Evolutionary conservation across 2,113 vertebrate genomes (phyloP), one percentile per base, ranked within the genome.

Genomic region (Catharus fuscescens): DNA sequence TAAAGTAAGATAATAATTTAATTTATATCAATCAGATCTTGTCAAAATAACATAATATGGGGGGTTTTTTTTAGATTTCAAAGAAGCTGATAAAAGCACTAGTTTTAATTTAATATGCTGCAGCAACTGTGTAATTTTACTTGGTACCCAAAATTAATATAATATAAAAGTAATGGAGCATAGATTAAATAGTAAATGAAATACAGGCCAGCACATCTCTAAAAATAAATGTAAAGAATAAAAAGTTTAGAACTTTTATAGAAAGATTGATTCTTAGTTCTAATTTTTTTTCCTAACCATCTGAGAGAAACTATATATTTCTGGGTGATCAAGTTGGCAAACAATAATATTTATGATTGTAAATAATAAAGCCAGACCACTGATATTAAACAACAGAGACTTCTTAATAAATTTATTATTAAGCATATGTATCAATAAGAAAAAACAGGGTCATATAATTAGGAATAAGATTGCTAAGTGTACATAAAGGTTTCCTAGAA

Each of bases 1-100:
- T 80, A 47, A 95, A 90, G 79, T 65, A 92, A 9, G 59, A 87
- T 95, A 93, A 95, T 95, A 92, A 95, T 95, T 92, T 90, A 95
- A 94, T 95, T 94, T 12, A 80, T 95, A 91, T 87, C 50, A 93
- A 73, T 82, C 74, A 83, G 54, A 88, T 70, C 52, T 90, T 94
- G 81, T 94, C 84, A 95, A 94, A 96, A 92, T 94, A 95, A 59
- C 32, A 38, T 90, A 93, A 88, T 76, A 90, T 14, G 9, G 16
- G 20, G 7, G 3, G 0, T 0, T 5, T 45, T 82, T 73, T 80
- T 78, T 44, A 72, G 48, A 47, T 80, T 78, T 89, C 66, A 13
- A 77, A 77, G 74, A 88, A 45, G 9, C 8, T 82, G 50, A 79
- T 90, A 91, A 90, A 88, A 94, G 47, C 40, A 65, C 10, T 86